Percentiles rank a stretch among this genome's conserved stretches.
phyloP scores from a whole-genome alignment of 2,888 invertebrate genomes.

The Tetanocera ferruginea region DNA sequence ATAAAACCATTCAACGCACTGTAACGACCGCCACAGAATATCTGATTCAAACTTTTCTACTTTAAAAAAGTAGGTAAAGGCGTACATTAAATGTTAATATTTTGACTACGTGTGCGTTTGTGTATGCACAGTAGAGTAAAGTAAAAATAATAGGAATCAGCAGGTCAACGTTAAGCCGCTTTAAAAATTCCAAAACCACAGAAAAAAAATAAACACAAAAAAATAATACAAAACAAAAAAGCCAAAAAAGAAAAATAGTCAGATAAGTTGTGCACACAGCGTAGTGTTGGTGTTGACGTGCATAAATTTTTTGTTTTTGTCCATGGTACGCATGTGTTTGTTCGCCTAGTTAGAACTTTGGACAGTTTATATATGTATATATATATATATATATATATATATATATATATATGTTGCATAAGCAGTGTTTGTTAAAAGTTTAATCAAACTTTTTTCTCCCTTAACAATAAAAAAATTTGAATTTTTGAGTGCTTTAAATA shows the following conservation, averaged over 20 bases:
- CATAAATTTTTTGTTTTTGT: neutral
- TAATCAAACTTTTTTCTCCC: too few relatives aligned
- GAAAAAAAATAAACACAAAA: constrained; percentile 16
- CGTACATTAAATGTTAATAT: neutral
- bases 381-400: too few relatives aligned
- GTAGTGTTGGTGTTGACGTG: neutral
- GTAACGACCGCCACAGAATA: neutral
- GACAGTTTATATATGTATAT: neutral
- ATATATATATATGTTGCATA: too few relatives aligned
- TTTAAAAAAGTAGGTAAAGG: neutral
- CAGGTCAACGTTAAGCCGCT: constrained; percentile 13
- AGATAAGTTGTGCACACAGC: constrained; percentile 2
- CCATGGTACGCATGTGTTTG: neutral
- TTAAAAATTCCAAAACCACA: constrained; percentile 22
- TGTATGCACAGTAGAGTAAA: neutral
- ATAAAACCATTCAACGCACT: neutral
- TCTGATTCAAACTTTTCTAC: neutral
- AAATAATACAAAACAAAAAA: neutral
- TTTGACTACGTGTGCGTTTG: neutral
- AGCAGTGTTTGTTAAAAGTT: too few relatives aligned
- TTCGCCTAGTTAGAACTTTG: neutral
- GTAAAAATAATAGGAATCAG: neutral
- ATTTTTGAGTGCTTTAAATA: too few relatives aligned
- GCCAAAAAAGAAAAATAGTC: neutral
- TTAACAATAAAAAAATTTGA: too few relatives aligned